phyloP scores from a whole-genome alignment of 2,888 invertebrate genomes.

The Stegophylla sp. region DNA sequence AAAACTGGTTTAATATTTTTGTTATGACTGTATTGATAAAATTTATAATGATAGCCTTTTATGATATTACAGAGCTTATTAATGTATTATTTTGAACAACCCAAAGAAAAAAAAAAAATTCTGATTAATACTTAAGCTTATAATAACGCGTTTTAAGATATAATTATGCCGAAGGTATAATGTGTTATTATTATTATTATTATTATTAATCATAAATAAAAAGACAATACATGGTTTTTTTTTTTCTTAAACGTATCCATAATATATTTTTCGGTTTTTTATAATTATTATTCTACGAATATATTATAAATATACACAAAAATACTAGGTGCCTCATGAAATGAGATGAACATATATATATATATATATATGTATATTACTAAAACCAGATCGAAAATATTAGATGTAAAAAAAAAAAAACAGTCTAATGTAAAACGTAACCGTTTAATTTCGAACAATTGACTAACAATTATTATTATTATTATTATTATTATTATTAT shows the following conservation, averaged over 20 bases:
- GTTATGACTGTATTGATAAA: too few relatives aligned
- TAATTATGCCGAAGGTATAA: not conserved
- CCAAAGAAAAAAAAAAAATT: not conserved
- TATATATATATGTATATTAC: too few relatives aligned
- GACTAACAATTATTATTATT: conserved; percentile 2
- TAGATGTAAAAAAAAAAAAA: not conserved
- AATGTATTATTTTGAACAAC: not conserved
- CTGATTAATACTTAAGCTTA: not conserved
- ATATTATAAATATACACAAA: not conserved
- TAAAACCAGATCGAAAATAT: too few relatives aligned
- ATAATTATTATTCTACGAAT: not conserved
- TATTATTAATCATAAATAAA: not conserved
- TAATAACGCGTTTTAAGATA: not conserved
- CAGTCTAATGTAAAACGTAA: not conserved
- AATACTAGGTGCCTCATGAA: not conserved
- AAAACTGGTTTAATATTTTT: conserved; percentile 25
- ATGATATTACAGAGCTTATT: too few relatives aligned
- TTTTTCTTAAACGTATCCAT: too few relatives aligned
- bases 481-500: not conserved
- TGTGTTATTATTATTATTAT: not conserved
- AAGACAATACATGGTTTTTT: too few relatives aligned
- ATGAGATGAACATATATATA: too few relatives aligned
- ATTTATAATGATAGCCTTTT: too few relatives aligned
- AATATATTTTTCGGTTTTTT: too few relatives aligned
- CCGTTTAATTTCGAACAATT: not conserved